Evolutionary conservation across 2,113 vertebrate genomes (phyloP).

Genomic region (Syrrhaptes paradoxus): DNA sequence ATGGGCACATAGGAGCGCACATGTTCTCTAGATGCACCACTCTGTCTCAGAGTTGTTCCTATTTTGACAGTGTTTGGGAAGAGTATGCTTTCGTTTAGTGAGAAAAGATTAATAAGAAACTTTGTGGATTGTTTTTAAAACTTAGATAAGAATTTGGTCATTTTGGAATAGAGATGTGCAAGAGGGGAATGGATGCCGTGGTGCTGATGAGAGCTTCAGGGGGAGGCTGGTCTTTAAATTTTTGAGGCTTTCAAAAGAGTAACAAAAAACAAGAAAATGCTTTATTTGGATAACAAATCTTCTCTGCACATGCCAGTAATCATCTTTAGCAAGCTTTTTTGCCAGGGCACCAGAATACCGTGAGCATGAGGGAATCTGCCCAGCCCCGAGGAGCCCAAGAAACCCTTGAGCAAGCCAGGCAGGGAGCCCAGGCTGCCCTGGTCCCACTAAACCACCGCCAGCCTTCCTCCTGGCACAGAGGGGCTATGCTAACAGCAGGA

Average conservation of each 20-base stretch:
- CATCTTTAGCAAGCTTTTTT: background rate
- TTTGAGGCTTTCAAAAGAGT: background rate
- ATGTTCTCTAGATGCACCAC: background rate
- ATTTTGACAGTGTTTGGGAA: background rate
- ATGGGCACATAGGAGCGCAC: background rate
- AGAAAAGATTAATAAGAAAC: background rate
- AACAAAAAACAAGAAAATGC: background rate
- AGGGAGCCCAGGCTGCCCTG: background rate
- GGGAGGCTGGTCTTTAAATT: rapidly evolving
- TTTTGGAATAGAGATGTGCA: background rate
- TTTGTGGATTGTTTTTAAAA: background rate
- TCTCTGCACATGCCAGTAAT: background rate
- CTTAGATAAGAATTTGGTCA: too few species aligned
- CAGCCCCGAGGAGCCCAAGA: background rate
- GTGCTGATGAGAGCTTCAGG: rapidly evolving
- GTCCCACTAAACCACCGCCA: background rate
- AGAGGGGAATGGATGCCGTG: rapidly evolving
- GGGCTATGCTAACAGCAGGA: background rate
- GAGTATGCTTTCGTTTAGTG: background rate
- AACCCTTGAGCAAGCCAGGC: rapidly evolving
- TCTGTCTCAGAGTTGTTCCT: background rate
- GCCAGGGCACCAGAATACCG: rapidly evolving
- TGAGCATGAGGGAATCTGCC: background rate
- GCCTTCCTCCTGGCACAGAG: rapidly evolving
- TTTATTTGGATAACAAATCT: background rate